These are phyloP conservation scores for Brachynemurus nebulosus DNA, from an alignment of 2,888 invertebrate genomes.

Conservation along the genomic window DNA sequence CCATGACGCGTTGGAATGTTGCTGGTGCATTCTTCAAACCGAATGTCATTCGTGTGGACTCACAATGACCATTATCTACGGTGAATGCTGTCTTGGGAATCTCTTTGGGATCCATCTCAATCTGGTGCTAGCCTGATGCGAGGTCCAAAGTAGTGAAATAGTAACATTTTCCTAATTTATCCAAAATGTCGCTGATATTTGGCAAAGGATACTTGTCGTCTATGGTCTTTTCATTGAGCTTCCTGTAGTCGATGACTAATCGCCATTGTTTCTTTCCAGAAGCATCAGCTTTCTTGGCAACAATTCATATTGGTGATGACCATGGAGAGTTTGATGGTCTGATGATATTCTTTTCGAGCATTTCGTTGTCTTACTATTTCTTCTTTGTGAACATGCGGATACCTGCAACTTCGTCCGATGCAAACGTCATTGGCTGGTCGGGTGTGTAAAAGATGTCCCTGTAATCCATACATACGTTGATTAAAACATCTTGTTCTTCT, in stretches of 20 bases:
- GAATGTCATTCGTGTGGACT: conserved; percentile 23
- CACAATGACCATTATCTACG: conserved; percentile 20
- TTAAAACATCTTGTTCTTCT: too few relatives aligned
- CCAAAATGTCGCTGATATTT: conserved; percentile 23
- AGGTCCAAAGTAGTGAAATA: conserved; percentile 24
- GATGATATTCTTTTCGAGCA: too few relatives aligned
- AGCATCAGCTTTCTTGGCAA: too few relatives aligned
- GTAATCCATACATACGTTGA: too few relatives aligned
- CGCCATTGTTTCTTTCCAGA: conserved; percentile 19
- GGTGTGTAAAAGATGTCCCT: too few relatives aligned
- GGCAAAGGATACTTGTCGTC: conserved; percentile 18
- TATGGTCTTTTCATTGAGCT: conserved; percentile 19
- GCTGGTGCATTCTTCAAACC: too few relatives aligned
- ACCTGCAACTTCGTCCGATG: too few relatives aligned
- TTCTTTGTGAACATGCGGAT: too few relatives aligned
- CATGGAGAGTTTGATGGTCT: too few relatives aligned
- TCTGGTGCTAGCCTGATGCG: conserved; percentile 24
- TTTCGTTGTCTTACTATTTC: too few relatives aligned
- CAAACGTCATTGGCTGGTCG: too few relatives aligned
- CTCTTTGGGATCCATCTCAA: conserved; percentile 20
- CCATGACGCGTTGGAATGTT: conserved; percentile 11
- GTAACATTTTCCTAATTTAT: conserved; percentile 22
- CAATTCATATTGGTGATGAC: too few relatives aligned
- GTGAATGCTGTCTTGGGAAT: conserved; percentile 23
- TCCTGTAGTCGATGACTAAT: conserved; percentile 18